Evolutionary conservation across 2,797 vertebrate species (phyloP), one percentile per base, ranked within the genome.

Genomic region (Sylvilagus floridanus): DNA sequence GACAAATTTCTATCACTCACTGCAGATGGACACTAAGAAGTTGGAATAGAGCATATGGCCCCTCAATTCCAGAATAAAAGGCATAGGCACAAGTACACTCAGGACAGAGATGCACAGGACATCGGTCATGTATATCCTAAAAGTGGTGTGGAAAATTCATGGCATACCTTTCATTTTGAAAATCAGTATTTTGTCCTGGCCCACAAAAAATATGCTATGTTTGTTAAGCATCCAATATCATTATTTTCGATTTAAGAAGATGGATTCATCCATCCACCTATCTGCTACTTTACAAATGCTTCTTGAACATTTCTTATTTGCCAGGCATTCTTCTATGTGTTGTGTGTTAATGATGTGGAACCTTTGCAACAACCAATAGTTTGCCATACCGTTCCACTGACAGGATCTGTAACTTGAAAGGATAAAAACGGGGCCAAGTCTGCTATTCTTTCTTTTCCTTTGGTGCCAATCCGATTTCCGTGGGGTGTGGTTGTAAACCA

Each of bases 401-500:
- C 72, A 32, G 99, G 99, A 97, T 99, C 99, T 19, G 99, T 99
- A 73, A 98, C 98, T 65, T 98, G 98, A 93, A 98, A 99, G 92
- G 92, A 94, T 5, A 98, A 97, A 13, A 99, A 92, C 0, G 98
- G 98, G 22, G 97, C 90, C 93, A 98, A 96, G 63, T 98, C 95
- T 86, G 97, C 84, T 28, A 97, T 86, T 84, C 52, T 97, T 91
- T 97, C 95, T 4, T 96, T 69, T 96, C 98, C 97, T 97, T 97
- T 95, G 93, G 99, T 99, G 95, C 98, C 98, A 85, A 99, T 98
- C 87, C 93, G 98, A 69, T 97, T 93, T 71, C 99, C 99, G 90
- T 97, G 98, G 7, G 99, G 99, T 75, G 98, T 98, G 2, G 99
- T 99, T 21, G 99, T 99, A 90, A 98, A 97, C 99, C 99, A 99